Base-by-base conservation (phyloP, 1,140 invertebrate species). In the Stenopsyche tienmushanensis region DNA sequence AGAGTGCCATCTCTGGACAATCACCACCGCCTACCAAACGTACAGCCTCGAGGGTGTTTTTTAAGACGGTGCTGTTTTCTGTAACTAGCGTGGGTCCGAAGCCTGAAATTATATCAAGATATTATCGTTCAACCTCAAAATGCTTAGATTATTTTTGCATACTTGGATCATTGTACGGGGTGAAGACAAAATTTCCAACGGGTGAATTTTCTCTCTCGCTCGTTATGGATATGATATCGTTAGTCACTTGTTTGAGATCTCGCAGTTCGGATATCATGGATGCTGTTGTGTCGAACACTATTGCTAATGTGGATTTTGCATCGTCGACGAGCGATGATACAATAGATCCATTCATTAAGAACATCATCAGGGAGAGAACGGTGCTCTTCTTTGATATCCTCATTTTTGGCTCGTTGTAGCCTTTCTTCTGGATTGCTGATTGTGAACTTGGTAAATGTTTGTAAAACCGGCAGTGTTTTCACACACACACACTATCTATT, bases 91-190 rank as follows among this genome's bases (percentile, higher is more conserved):
- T 78, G 54, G 86, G 86, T 2, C 86, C 87, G 57, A 89, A 78
- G 58, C 81, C 87, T 89, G 73, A 13, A 18, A 25, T 53, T 21
- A 9, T 9, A 24, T 39, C n/a, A 39, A 8, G 34, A 7, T 39
- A 8, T 39, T 8, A 39, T n/a, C n/a, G n/a, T 39, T 39, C 7
- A 7, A 8, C 7, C n/a, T 39, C 7, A 8, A 8, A 8, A 8
- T 7, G 7, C 7, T 8, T 39, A 39, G n/a, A 39, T 8, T 8
- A 39, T 59, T 17, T 18, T 39, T 24, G 74, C 77, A 77, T 76
- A 90, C 89, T 81, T 73, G 89, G 88, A 78, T 91, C 89, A 72
- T 88, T 84, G 72, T 90, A 91, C 1, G 88, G 87, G 0, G 91
- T 88, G 15, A 91, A 83, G 15, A 91, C 84, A 77, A 89, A 91